phyloP scores from a whole-genome alignment of 2,888 invertebrate genomes.

The Mayetiola destructor region DNA sequence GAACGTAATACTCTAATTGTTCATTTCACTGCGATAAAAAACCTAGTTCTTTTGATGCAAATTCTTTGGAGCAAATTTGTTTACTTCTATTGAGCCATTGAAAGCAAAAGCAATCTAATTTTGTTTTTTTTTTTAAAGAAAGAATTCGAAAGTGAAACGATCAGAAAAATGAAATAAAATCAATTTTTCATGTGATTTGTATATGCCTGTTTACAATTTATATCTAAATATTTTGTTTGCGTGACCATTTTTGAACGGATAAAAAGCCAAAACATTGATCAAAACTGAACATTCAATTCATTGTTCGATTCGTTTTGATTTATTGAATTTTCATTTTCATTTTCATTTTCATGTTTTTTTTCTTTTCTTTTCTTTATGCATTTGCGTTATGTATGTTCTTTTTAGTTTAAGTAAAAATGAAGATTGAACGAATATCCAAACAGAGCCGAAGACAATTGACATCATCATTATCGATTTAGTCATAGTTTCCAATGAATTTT shows the following conservation, averaged over 20 bases:
- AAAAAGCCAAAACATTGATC: neutral
- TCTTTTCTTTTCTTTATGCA: too few relatives aligned
- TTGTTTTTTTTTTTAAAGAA: neutral
- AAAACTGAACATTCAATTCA: neutral
- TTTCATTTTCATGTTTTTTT: too few relatives aligned
- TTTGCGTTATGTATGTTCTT: too few relatives aligned
- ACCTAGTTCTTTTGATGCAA: conserved; percentile 1
- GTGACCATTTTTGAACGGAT: neutral
- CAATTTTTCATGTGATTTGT: neutral
- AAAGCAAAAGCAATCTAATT: neutral
- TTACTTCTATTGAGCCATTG: neutral
- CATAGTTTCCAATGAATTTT: neutral
- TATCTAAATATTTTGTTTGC: conserved; percentile 10
- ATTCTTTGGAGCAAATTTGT: conserved; percentile 10
- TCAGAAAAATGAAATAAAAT: neutral
- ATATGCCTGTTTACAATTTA: neutral
- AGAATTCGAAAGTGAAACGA: neutral
- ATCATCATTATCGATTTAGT: conserved; percentile 12
- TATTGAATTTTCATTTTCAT: conserved; percentile 5
- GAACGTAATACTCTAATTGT: too few relatives aligned
- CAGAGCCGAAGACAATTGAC: conserved; percentile 7
- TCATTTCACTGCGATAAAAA: too few relatives aligned
- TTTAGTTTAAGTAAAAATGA: too few relatives aligned
- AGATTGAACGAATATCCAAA: neutral
- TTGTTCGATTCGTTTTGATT: neutral